Evolutionary conservation across 2,888 invertebrate genomes (phyloP), one percentile per base, ranked within the genome.

Genomic region (Rotaria magnacalcarata): DNA sequence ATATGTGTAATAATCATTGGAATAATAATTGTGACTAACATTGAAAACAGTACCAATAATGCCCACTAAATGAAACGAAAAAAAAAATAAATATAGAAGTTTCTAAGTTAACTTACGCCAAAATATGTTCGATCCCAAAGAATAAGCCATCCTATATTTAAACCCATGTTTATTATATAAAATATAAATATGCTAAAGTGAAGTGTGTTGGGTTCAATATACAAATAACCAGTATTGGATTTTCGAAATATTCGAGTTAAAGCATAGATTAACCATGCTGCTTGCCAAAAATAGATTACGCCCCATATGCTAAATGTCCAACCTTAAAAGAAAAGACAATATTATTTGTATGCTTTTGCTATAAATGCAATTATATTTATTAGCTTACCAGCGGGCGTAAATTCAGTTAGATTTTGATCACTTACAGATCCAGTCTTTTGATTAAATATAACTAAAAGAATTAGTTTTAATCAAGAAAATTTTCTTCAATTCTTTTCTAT

Each of bases 271-370:
- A 80, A 47, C 75, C 75, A 80, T 21, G 75, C 75, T 24, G 43
- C 75, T 80, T 80, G 75, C 75, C 75, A 80, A 19, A 80, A 80
- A 80, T 80, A 80, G 10, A 80, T 80, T 80, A 80, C 10, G 24
- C 75, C 75, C 75, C 75, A 80, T 43, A 80, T 24, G 24, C 27
- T 21, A 80, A 80, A 80, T 80, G 75, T 80, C 75, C 75, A 80
- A 24, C 75, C 67, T 67, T 16, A 16, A 67, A 67, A 11, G 34
- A 34, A 34, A 34, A 34, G 34, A 60, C 24, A 27, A 60, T 0
- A 60, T 11, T 52, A 52, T 52, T 16, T 16, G 8, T 16, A 3
- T 52, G 52, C 27, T 8, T 14, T 27, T 14, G 27, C 14, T n/a
- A 11, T 8, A 4, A 1, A 6, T 8, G 11, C 19, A 14, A 4